Evolutionary conservation across 2,888 invertebrate species (phyloP).

Genomic region (Cryptus armator): DNA sequence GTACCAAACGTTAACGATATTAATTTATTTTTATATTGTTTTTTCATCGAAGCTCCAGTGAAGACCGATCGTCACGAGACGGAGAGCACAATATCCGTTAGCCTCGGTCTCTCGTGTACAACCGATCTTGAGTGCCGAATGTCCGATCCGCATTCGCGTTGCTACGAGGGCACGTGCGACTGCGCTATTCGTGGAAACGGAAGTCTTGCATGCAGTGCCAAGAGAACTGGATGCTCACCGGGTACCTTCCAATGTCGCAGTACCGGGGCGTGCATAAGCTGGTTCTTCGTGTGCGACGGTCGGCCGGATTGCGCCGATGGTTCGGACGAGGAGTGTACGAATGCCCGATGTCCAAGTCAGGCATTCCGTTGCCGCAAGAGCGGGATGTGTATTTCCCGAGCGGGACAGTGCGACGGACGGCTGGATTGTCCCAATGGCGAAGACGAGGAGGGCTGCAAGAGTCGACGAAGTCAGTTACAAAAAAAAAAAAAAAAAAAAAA

Average conservation of each 20-base stretch:
- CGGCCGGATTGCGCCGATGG: constrained; percentile 94
- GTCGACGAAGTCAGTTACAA: constrained; percentile 86
- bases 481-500: not conserved
- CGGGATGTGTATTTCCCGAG: constrained; percentile 91
- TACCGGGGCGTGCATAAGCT: constrained; percentile 94
- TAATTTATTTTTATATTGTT: constrained; percentile 14
- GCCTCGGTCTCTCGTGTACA: constrained; percentile 92
- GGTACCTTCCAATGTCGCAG: constrained; percentile 96
- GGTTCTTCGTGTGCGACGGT: constrained; percentile 97
- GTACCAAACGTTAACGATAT: not conserved
- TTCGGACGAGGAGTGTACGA: constrained; percentile 93
- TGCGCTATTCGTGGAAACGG: constrained; percentile 88
- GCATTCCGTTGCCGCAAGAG: constrained; percentile 91
- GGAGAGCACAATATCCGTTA: constrained; percentile 86
- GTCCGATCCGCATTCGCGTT: constrained; percentile 92
- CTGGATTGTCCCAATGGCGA: constrained; percentile 92
- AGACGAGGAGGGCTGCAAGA: constrained; percentile 90
- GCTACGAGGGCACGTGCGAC: constrained; percentile 92
- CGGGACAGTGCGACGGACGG: constrained; percentile 93
- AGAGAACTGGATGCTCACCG: constrained; percentile 91
- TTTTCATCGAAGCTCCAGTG: constrained; percentile 72
- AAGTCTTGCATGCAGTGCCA: constrained; percentile 88
- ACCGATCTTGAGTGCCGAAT: constrained; percentile 92
- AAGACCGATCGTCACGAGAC: constrained; percentile 83
- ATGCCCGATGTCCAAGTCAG: constrained; percentile 89